Evolutionary conservation across 2,888 invertebrate genomes (phyloP), one percentile per base, ranked within the genome.

Genomic region (Dasysyrphus tricinctus): DNA sequence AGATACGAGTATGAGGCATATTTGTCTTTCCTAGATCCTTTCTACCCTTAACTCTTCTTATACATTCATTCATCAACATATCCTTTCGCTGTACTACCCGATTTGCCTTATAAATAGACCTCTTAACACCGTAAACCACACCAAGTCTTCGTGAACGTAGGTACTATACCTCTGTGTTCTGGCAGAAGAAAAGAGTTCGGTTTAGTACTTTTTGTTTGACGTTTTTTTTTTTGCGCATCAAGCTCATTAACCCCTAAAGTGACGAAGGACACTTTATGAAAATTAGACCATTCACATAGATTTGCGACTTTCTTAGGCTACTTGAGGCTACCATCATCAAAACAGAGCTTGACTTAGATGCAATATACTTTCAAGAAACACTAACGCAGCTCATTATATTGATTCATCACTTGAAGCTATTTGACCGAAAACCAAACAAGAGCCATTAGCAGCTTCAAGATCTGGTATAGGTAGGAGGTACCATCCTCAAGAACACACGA

Each of bases 391-490:
- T 85, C 85, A 85, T 85, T 85, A 85, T 80, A 85, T 85, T 78
- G 85, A 85, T 85, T 77, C 76, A 85, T 74, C 85, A 77, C 85
- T 81, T 70, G 69, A 81, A 81, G 81, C 85, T 74, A 81, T 85
- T 85, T 85, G 85, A 85, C 85, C 85, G 81, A 85, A 85, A 78
- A 85, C 77, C 85, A 63, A 19, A 77, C 73, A 85, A 77, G 81
- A 69, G 81, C 81, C 85, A 85, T 85, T 77, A 81, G 57, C 69
- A 63, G 59, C 69, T 54, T 29, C n/a, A 24, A 69, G 69, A 54
- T 61, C 37, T 19, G 67, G 12, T 63, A n/a, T 65, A 37, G 11
- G 34, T 14, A 32, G 56, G 11, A 37, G 75, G 76, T 56, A 56
- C 19, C 56, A 85, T 80, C 69, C 69, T 67, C n/a, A 14, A 72